Evolutionary conservation across 1,140 invertebrate species (phyloP), one percentile per base, ranked within the genome.

Genomic region (Drosophila obscura): DNA sequence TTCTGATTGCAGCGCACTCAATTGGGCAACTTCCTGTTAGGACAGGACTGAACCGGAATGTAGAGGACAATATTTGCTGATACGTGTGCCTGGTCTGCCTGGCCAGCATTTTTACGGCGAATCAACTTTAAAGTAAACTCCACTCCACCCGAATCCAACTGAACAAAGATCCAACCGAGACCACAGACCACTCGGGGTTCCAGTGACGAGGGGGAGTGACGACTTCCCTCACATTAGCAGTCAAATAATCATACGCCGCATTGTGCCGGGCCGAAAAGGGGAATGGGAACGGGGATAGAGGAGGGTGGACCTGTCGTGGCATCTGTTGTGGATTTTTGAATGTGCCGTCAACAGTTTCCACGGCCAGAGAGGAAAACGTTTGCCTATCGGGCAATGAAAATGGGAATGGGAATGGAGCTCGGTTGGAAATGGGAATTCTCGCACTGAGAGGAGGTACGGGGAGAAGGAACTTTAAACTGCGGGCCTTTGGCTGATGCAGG

Each of bases 211-310:
- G 11, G 35, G 49, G 50, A 60, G 39, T 45, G n/a, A 58, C 57
- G 53, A 56, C 44, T 77, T 48, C n/a, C 48, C 62, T 51, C 59
- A 67, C 65, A 73, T 64, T 53, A 68, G 26, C 49, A 71, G 60
- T 48, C 26, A 57, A 68, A 76, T 79, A 84, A 79, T 77, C 80
- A 83, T 78, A 65, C 52, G 75, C 80, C 71, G 79, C 78, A 81
- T 83, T 83, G 80, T 81, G 53, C 46, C 51, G 19, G 28, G 45
- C 15, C 35, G n/a, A 11, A 8, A 13, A 35, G 7, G n/a, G 11
- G 11, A 39, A 13, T 9, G 51, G 7, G 9, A 13, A 8, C 2
- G 15, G 4, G 15, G 8, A 15, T 4, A 15, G 43, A 45, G 44
- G 26, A 46, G 15, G 56, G 49, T 35, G 24, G 22, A 31, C 48